Evolutionary conservation across 2,113 vertebrate species (phyloP).

Genomic region (Cathartes aura): DNA sequence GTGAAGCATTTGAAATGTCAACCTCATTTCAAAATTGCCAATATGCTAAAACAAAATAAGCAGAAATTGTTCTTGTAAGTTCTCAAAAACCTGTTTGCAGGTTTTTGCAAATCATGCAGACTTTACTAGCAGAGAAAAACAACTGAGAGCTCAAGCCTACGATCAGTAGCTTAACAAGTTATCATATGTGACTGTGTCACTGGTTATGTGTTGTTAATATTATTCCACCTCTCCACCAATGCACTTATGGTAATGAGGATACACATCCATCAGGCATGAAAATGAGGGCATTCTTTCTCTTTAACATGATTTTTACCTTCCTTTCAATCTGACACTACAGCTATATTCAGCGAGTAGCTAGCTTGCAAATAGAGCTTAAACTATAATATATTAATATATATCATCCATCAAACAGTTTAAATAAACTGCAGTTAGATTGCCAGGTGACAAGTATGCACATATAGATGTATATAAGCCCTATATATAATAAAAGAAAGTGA

Average conservation of each 20-base stretch:
- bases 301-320: background rate
- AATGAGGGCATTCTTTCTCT: background rate
- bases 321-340: background rate
- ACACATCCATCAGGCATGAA: background rate
- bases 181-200: accelerated
- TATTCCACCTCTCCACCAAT: background rate
- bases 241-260: background rate
- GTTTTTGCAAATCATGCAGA: background rate
- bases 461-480: background rate
- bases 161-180: background rate
- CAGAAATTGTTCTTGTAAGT: background rate
- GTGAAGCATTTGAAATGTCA: background rate
- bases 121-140: background rate
- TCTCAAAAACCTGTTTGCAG: background rate
- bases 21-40: background rate
- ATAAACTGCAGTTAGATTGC: background rate
- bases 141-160: background rate
- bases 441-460: background rate
- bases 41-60: background rate
- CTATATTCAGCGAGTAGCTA: background rate
- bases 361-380: background rate
- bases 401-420: background rate
- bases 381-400: background rate
- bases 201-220: background rate
- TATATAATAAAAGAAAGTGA: background rate